Evolutionary conservation across 2,797 vertebrate genomes (phyloP).

Genomic region (Myotis planiceps): DNA sequence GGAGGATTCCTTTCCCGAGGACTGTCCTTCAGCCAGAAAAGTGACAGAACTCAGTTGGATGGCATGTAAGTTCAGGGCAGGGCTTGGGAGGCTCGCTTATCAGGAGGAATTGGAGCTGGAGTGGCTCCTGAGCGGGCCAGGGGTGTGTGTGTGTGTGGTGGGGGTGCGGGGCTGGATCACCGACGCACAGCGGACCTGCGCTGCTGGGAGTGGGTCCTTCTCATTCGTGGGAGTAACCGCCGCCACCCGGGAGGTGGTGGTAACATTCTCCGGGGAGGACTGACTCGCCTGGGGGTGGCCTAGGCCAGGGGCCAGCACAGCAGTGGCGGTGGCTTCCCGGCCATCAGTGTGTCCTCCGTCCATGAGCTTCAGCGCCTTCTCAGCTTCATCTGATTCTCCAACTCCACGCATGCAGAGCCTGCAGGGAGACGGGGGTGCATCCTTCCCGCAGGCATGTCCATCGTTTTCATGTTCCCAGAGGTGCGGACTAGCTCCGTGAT

Average conservation of each 20-base stretch:
- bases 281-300: conserved; percentile 84
- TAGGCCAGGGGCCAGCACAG: neutral
- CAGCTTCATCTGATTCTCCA: conserved; percentile 92
- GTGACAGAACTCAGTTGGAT: conserved; percentile 74
- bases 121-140: conserved; percentile 94
- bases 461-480: conserved; percentile 96
- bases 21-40: conserved; percentile 64
- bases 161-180: conserved; percentile 86
- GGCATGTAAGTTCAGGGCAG: conserved; percentile 71
- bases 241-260: conserved; percentile 94
- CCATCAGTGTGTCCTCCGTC: conserved; percentile 88
- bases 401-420: conserved; percentile 95
- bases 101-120: conserved; percentile 86
- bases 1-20: neutral
- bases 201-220: conserved; percentile 94
- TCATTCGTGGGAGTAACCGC: conserved; percentile 92
- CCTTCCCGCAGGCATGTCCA: conserved; percentile 94
- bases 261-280: conserved; percentile 94
- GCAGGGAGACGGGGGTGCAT: conserved; percentile 90
- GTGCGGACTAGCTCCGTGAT: conserved; percentile 96
- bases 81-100: conserved; percentile 85
- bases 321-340: neutral
- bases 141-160: neutral
- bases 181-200: conserved; percentile 93
- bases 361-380: conserved; percentile 96